Percentiles rank a stretch among this genome's conserved stretches.
Conservation (phyloP, 2,113 vertebrate genomes). For the Triplophysa tibetana region DNA sequence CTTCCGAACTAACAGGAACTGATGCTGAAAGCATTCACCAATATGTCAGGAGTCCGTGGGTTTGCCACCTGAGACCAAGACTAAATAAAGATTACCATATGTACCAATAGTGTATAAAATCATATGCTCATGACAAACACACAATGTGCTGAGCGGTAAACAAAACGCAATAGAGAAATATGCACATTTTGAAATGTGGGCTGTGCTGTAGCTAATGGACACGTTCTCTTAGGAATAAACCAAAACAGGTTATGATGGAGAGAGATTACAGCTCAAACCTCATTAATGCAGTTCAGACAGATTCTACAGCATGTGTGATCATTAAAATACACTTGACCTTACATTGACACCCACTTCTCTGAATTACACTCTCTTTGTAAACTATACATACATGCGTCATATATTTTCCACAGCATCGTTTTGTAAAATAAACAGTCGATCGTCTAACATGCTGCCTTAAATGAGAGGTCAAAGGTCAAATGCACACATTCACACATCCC, state of each 20-base stretch:
- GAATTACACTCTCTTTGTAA: background rate
- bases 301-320: constrained; percentile 24
- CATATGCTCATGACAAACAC: background rate
- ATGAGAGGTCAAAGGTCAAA: constrained; percentile 2
- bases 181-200: background rate
- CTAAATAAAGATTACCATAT: background rate
- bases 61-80: background rate
- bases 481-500: constrained; percentile 8
- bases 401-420: background rate
- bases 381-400: background rate
- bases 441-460: background rate
- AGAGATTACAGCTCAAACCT: constrained; percentile 1
- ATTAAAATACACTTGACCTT: constrained; percentile 32
- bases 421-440: background rate
- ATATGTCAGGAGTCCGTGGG: background rate
- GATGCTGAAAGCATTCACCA: too few species aligned
- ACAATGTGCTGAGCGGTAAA: background rate
- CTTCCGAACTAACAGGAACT: too few species aligned
- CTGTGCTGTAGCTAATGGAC: background rate
- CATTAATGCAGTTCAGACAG: constrained; percentile 20
- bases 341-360: background rate
- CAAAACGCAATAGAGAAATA: background rate
- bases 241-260: background rate
- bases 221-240: background rate
- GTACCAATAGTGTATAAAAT: too few species aligned